Percentiles rank a stretch among this genome's conserved stretches.
Evolutionary conservation across 2,797 vertebrate genomes (phyloP).

Genomic region (Sebastes hubbsi): DNA sequence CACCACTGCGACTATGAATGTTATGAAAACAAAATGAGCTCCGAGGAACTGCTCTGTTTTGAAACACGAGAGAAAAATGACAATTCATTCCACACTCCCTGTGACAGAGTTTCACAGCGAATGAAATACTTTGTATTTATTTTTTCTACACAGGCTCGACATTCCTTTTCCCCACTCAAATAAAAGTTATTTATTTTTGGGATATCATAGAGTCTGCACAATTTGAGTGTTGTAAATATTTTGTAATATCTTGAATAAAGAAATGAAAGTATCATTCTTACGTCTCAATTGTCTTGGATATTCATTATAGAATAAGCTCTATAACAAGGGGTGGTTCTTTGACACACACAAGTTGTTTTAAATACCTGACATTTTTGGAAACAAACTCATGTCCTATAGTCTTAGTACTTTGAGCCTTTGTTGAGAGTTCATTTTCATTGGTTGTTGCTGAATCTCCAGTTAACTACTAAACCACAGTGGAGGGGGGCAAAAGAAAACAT

Average conservation of each 20-base stretch:
- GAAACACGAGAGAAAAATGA: conserved; percentile 63
- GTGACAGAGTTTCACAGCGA: conserved; percentile 66
- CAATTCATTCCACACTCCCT: conserved; percentile 69
- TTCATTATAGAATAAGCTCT: conserved; percentile 19
- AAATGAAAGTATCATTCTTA: conserved; percentile 50
- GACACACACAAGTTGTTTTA: background rate
- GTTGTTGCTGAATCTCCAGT: conserved; percentile 58
- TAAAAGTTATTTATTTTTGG: conserved; percentile 98
- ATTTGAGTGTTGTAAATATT: conserved; percentile 96
- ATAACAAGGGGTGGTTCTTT: background rate
- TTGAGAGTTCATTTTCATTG: conserved; percentile 61
- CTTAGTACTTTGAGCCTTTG: conserved; percentile 25
- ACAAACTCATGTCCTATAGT: conserved; percentile 45
- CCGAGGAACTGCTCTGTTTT: conserved; percentile 59
- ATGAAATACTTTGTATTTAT: conserved; percentile 79
- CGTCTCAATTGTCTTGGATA: conserved; percentile 38
- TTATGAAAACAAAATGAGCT: conserved; percentile 80
- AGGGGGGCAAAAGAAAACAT: conserved; percentile 71
- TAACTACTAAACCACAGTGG: conserved; percentile 58
- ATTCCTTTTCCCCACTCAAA: conserved; percentile 65
- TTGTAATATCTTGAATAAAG: conserved; percentile 95
- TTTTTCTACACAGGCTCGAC: conserved; percentile 85
- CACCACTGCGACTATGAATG: conserved; percentile 91
- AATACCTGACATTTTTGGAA: conserved; percentile 19
- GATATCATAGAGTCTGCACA: conserved; percentile 92